phyloP scores from a whole-genome alignment of 2,888 invertebrate species.

The Himalopsyche tibetana region DNA sequence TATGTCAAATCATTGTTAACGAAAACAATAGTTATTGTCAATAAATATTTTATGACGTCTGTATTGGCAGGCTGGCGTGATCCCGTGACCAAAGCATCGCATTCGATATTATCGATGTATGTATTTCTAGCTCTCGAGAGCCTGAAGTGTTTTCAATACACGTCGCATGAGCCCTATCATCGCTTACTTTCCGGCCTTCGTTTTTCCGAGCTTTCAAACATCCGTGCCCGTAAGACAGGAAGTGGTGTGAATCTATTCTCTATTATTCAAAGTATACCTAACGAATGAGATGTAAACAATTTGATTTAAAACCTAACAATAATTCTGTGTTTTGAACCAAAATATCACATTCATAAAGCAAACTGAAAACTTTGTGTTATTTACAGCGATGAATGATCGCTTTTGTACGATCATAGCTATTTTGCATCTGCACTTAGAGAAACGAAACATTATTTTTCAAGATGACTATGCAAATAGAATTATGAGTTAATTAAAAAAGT shows the following conservation, averaged over 20 bases:
- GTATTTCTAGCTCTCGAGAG: constrained; percentile 27
- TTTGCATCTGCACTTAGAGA: background rate
- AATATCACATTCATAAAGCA: background rate
- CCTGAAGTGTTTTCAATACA: constrained; percentile 13
- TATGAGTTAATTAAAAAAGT: too few relatives aligned
- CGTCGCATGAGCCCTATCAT: constrained; percentile 6
- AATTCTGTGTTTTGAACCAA: background rate
- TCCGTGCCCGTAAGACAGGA: background rate
- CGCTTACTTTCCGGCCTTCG: constrained; percentile 28
- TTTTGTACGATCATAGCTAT: constrained; percentile 34
- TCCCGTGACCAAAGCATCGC: background rate
- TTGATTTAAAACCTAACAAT: background rate
- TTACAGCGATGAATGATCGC: constrained; percentile 34
- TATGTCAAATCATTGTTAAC: too few relatives aligned
- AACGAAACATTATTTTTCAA: background rate
- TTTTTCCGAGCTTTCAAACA: background rate
- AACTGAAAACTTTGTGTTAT: constrained; percentile 16
- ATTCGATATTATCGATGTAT: constrained; percentile 23
- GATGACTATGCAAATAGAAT: background rate
- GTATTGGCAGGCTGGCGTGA: background rate
- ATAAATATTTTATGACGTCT: constrained; percentile 20
- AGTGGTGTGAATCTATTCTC: background rate
- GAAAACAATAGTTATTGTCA: background rate
- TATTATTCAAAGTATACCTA: background rate
- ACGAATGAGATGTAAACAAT: background rate